Percentiles rank a stretch among this genome's conserved stretches.
These are phyloP conservation scores for Streptopelia turtur DNA, from an alignment of 2,797 vertebrate genomes.

Conservation along the genomic window DNA sequence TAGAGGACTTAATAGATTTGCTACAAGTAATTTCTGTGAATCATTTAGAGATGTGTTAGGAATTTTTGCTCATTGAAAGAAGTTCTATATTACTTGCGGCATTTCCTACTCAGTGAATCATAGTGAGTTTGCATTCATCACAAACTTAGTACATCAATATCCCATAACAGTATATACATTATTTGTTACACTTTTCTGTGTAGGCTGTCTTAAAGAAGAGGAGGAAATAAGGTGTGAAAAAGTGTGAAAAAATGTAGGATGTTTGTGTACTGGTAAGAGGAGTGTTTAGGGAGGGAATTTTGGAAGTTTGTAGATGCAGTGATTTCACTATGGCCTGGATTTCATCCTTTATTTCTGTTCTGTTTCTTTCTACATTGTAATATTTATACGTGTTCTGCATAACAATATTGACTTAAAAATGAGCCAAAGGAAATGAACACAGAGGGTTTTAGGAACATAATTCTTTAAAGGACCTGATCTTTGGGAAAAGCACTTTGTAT, in stretches of 20 bases:
- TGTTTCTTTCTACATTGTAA: not conserved
- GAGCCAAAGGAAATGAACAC: not conserved
- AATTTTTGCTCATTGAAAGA: not conserved
- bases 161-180: not conserved
- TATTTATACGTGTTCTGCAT: not conserved
- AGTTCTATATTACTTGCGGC: not conserved
- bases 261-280: not conserved
- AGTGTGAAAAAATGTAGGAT: not conserved
- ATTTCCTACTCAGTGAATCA: not conserved
- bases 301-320: not conserved
- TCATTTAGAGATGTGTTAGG: not conserved
- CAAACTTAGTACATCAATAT: not conserved
- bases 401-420: not conserved
- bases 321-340: not conserved
- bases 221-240: not conserved
- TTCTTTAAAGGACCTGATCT: not conserved
- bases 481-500: not conserved
- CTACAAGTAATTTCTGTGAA: not conserved
- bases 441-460: not conserved
- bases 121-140: not conserved
- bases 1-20: constrained; percentile 6
- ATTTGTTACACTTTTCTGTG: not conserved
- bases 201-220: not conserved
- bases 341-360: not conserved
- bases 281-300: not conserved